Evolutionary conservation across 2,113 vertebrate species (phyloP), one percentile per base, ranked within the genome.

Genomic region (Lucifuga dentata): DNA sequence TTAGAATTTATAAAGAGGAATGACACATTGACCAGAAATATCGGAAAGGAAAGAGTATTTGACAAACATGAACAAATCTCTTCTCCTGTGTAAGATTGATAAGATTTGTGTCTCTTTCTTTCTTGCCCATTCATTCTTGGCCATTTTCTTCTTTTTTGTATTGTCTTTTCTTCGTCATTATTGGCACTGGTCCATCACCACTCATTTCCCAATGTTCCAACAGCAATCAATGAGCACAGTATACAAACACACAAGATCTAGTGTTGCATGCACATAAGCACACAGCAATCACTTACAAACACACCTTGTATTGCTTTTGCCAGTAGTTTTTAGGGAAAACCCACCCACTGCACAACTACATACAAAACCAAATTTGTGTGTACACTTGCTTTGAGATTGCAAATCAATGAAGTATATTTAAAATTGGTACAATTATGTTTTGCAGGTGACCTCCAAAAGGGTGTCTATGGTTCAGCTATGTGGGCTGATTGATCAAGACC

Each of bases 61-160:
- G 2, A 35, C 45, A 41, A 58, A 77, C 75, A 85, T 85, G 71
- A 85, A 88, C 83, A 83, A 88, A 88, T 85, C 83, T 81, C 52
- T 79, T 58, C 80, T 76, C 50, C 80, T 84, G 73, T 81, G 74
- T 78, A 68, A 77, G 70, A 86, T 81, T 89, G 79, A 85, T 81
- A 89, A 73, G 71, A n/a, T 83, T 52, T 36, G 64, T 64, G 46
- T 51, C 59, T 76, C 62, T 74, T 72, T 67, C 52, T 44, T 70
- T 85, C 40, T 78, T 59, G n/a, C n/a, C n/a, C n/a, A n/a, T n/a
- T n/a, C n/a, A n/a, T n/a, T n/a, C n/a, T 65, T 51, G 52, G 73
- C 20, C 17, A 21, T 43, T 79, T 21, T 67, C 10, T 9, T 70
- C 60, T 57, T 80, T 83, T 84, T 52, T 63, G 52, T 20, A 45